phyloP scores from a whole-genome alignment of 2,888 invertebrate genomes.

The Sceliomorpha sp. region DNA sequence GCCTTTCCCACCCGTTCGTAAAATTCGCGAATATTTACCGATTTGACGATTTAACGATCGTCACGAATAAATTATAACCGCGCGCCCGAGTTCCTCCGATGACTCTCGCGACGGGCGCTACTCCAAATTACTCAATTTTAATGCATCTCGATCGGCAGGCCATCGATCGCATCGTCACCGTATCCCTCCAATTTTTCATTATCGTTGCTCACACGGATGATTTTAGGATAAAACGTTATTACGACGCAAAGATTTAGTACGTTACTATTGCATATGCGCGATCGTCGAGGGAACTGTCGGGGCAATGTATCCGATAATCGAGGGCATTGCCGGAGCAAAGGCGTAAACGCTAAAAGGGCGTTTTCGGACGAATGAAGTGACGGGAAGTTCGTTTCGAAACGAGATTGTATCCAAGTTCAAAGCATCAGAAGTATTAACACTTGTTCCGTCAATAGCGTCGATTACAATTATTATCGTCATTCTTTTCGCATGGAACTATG shows the following conservation, averaged over 20 bases:
- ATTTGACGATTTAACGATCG: constrained; percentile 24
- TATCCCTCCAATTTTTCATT: constrained; percentile 67
- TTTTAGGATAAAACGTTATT: constrained; percentile 33
- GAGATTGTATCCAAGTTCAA: too few species aligned
- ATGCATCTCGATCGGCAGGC: constrained; percentile 50
- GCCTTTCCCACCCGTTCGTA: constrained; percentile 54
- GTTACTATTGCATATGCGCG: constrained; percentile 11
- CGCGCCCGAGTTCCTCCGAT: constrained; percentile 47
- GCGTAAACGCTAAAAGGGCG: too few species aligned
- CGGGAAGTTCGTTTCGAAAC: too few species aligned
- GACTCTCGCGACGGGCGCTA: constrained; percentile 37
- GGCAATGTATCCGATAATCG: too few species aligned
- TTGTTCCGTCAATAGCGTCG: too few species aligned
- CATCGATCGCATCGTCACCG: constrained; percentile 52
- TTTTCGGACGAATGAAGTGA: too few species aligned
- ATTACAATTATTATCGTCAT: too few species aligned
- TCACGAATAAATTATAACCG: constrained; percentile 27
- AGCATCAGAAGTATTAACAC: too few species aligned
- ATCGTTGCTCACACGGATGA: constrained; percentile 62
- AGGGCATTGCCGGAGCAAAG: too few species aligned
- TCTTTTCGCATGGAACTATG: too few species aligned
- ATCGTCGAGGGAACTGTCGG: constrained; percentile 11
- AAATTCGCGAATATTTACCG: constrained; percentile 38
- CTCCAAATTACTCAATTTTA: constrained; percentile 33
- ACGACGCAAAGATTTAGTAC: constrained; percentile 37